A percentile compares a stretch with the other conserved stretches of the same genome.
phyloP scores from a whole-genome alignment of 2,113 vertebrate genomes.

The Paramormyrops kingsleyae region DNA sequence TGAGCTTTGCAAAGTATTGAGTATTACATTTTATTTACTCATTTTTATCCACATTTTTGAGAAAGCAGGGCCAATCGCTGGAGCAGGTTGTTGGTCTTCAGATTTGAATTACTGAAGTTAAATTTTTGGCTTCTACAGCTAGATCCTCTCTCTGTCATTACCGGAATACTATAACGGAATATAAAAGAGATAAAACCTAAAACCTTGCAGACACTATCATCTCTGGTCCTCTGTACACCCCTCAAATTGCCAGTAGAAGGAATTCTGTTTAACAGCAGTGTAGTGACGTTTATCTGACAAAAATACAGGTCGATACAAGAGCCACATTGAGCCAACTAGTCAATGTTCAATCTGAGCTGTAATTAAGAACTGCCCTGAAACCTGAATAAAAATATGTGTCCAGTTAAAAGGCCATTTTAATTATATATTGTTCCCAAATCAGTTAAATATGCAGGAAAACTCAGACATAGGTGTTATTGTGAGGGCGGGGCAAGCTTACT shows the following conservation, averaged over 20 bases:
- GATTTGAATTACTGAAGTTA: background rate
- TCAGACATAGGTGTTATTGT: background rate
- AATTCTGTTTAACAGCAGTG: background rate
- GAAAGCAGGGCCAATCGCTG: background rate
- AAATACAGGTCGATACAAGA: background rate
- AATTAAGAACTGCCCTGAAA: background rate
- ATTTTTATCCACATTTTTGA: background rate
- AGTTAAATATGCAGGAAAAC: background rate
- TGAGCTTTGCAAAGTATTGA: background rate
- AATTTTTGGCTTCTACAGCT: background rate
- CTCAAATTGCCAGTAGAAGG: background rate
- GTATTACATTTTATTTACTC: background rate
- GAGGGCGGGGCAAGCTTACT: slow-evolving; percentile 60
- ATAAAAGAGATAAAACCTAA: background rate
- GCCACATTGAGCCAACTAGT: background rate
- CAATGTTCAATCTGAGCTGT: background rate
- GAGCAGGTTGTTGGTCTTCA: background rate
- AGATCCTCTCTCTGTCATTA: background rate
- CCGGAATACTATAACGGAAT: background rate
- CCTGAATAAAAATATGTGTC: background rate
- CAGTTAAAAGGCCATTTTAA: background rate
- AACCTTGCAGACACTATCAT: background rate
- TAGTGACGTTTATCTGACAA: background rate
- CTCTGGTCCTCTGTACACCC: background rate
- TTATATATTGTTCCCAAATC: background rate